Evolutionary conservation across 2,113 vertebrate species (phyloP).

Genomic region (Phodopus roborovskii): DNA sequence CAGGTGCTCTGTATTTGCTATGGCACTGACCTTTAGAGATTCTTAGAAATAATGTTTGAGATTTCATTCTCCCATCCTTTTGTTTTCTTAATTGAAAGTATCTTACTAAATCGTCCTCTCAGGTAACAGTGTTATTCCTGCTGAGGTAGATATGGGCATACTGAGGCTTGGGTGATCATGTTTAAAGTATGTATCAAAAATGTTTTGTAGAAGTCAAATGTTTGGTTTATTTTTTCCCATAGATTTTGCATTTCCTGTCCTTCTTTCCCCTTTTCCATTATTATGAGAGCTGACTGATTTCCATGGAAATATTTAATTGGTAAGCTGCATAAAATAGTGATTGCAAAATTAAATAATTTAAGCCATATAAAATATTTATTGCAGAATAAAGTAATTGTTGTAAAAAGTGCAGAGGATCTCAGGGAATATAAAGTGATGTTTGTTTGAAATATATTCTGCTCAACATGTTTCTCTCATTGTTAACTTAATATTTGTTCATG

Average conservation of each 20-base stretch:
- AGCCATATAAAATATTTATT: neutral
- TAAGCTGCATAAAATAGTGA: neutral
- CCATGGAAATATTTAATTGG: neutral
- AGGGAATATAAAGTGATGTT: neutral
- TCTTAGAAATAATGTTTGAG: neutral
- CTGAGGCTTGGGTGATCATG: too few species aligned
- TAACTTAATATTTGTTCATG: neutral
- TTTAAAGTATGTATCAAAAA: neutral
- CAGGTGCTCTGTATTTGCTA: constrained; percentile 1
- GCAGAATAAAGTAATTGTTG: neutral
- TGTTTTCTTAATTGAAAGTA: neutral
- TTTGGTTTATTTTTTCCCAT: neutral
- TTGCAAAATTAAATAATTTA: neutral
- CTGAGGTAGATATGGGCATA: neutral
- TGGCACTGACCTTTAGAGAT: neutral
- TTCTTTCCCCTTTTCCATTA: neutral
- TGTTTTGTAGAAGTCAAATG: neutral
- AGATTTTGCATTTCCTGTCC: neutral
- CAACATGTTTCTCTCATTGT: neutral
- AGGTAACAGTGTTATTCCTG: neutral
- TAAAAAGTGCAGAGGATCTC: neutral
- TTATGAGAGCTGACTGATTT: neutral
- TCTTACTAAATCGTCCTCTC: neutral
- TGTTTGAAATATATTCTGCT: neutral
- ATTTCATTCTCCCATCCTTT: neutral